Base-by-base conservation (phyloP, 2,113 vertebrate species). In the Notothenia coriiceps region DNA sequence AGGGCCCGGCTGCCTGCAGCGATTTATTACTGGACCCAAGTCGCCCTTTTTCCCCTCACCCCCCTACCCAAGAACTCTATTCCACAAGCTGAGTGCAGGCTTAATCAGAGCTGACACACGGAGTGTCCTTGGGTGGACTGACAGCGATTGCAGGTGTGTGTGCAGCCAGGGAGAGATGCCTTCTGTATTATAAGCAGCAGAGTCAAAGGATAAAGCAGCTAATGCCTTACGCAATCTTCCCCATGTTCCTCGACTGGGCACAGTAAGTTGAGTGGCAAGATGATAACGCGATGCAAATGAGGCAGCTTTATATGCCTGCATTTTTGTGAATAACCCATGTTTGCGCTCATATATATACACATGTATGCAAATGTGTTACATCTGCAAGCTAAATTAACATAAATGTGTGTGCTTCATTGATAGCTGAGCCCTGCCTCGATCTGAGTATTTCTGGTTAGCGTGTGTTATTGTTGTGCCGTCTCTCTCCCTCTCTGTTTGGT, bases 11-110 rank as follows among this genome's bases (percentile, higher is more conserved):
- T 89, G 89, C 93, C 88, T 92, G 84, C 77, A 25, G 88, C 90
- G 66, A 94, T 93, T 93, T 92, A 94, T 92, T 90, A 91, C 88
- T 75, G 89, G 85, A 83, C 79, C 80, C 77, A 85, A 90, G 92
- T 89, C 69, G 35, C 81, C 6, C 80, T 82, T 75, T 88, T 83
- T 79, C 47, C 62, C 49, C 67, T 22, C 77, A 55, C 67, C 75
- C 15, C 83, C 65, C 60, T 46, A 67, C 76, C 79, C 63, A 64
- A 87, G 89, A 86, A 83, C 72, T 89, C 87, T 88, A 79, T 87
- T 87, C 82, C 85, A 47, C 74, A 51, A 77, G 87, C 89, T 80
- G 85, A 88, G 86, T 80, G 88, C 73, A 82, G 77, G 82, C 89
- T 89, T 92, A 92, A 92, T 94, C 91, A 92, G 87, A 89, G 77